Base-by-base conservation (phyloP, 2,888 invertebrate species). In the Dynastes grantii region DNA sequence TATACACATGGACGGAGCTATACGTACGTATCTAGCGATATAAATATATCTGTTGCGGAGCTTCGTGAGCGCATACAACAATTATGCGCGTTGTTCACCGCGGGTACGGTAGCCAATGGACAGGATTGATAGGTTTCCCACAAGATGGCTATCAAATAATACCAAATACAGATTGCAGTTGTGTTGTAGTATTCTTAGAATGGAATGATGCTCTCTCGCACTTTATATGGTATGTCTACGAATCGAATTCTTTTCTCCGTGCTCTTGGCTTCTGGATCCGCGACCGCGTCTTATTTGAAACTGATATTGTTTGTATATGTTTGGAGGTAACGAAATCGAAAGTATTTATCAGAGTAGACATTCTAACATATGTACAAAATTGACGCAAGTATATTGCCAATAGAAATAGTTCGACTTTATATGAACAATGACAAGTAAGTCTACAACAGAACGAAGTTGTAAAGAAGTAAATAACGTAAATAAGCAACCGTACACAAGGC, bases 121-220 rank as follows among this genome's bases (percentile, higher is more conserved):
- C 77, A 73, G 73, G 79, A 80, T 80, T 85, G 86, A 86, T 86
- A 84, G 84, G 84, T 85, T 87, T 87, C 87, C 86, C 88, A 87
- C 87, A 87, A 86, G 87, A 87, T 88, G 86, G 85, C 86, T 85
- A 87, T 87, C 87, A 84, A 85, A 86, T 86, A 87, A 87, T 85
- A 86, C 87, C 88, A 88, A 88, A 87, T 88, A 87, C 84, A 87
- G 86, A 85, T 85, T 81, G 83, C 80, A 81, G 83, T 80, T 78
- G 82, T 80, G 82, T 81, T 81, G 80, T 76, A 76, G 82, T 79
- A 81, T 85, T 86, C 87, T 85, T 80, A 81, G 85, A 85, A 87
- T 81, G 81, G 81, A 76, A 76, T 85, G 85, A 86, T 86, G 86
- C 85, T 85, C 85, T 85, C 67, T 81, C 81, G 81, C 78, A 79